Conservation (phyloP, 2,797 vertebrate species). For the Esox lucius region DNA sequence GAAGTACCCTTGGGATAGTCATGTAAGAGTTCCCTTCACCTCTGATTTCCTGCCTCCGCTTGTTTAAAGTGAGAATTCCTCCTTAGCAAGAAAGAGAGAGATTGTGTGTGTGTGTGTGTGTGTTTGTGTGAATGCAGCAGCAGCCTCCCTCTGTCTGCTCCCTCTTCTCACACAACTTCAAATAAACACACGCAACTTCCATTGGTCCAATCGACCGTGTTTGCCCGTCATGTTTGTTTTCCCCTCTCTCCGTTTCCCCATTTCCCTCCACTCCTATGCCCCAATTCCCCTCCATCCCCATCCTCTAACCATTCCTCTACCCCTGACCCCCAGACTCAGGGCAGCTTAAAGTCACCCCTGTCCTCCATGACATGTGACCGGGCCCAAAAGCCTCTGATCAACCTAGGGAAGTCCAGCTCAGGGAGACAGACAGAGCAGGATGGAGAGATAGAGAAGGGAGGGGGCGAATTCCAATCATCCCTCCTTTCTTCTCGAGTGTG, state of each 20-base stretch:
- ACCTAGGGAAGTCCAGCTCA: background rate
- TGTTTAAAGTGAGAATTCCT: constrained; percentile 74
- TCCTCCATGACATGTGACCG: background rate
- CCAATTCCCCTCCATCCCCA: background rate
- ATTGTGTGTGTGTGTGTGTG: constrained; percentile 7
- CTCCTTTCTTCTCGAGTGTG: no score
- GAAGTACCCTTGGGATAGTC: constrained; percentile 37
- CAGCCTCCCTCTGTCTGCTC: constrained; percentile 55
- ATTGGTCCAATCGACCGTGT: constrained; percentile 57
- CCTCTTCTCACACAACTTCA: constrained; percentile 64
- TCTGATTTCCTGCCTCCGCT: constrained; percentile 63
- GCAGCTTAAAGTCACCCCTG: background rate
- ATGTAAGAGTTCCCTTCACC: constrained; percentile 46
- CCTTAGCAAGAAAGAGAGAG: constrained; percentile 44
- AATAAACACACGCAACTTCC: constrained; percentile 65
- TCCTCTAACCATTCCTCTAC: background rate
- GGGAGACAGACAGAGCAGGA: no score
- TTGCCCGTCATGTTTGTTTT: constrained; percentile 70
- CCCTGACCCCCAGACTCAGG: background rate
- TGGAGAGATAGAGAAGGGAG: no score
- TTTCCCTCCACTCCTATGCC: constrained; percentile 22
- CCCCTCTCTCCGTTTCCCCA: constrained; percentile 20
- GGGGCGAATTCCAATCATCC: no score
- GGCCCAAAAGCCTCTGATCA: background rate
- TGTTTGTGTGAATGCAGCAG: constrained; percentile 17